Percentiles rank a stretch among this genome's conserved stretches.
These are phyloP conservation scores for Neocrepidodera transversa DNA, from an alignment of 2,888 invertebrate genomes.

Conservation along the genomic window DNA sequence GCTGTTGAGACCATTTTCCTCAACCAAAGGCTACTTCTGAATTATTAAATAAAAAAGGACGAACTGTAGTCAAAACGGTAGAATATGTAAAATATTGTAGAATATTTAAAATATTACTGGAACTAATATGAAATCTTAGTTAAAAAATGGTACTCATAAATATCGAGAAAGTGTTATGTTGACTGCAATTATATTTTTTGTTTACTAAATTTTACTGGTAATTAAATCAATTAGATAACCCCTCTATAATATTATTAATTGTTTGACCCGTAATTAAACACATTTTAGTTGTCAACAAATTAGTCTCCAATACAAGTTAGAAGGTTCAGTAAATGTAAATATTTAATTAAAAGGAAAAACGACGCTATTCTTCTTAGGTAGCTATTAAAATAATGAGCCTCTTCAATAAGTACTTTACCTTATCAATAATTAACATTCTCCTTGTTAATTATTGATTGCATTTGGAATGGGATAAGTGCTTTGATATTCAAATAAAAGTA, in stretches of 20 bases:
- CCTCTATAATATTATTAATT: constrained; percentile 10
- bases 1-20: too few species aligned
- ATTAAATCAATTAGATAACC: background rate
- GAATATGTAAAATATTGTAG: too few species aligned
- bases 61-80: too few species aligned
- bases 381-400: constrained; percentile 23
- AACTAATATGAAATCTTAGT: too few species aligned
- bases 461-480: background rate
- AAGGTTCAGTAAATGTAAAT: constrained; percentile 17
- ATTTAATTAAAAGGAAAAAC: constrained; percentile 25
- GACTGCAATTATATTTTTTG: too few species aligned
- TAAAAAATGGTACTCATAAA: too few species aligned
- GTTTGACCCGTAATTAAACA: constrained; percentile 9
- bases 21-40: too few species aligned
- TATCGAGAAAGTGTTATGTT: too few species aligned
- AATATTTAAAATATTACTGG: too few species aligned
- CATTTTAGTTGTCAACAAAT: constrained; percentile 19
- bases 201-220: constrained; percentile 2
- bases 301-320: constrained; percentile 2
- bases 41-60: too few species aligned
- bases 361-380: constrained; percentile 8
- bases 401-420: constrained; percentile 12
- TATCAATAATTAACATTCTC: constrained; percentile 20
- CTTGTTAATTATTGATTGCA: constrained; percentile 19
- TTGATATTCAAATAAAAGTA: constrained; percentile 5